Evolutionary conservation across 1,140 invertebrate species (phyloP).

Genomic region (Andricus grossulariae): DNA sequence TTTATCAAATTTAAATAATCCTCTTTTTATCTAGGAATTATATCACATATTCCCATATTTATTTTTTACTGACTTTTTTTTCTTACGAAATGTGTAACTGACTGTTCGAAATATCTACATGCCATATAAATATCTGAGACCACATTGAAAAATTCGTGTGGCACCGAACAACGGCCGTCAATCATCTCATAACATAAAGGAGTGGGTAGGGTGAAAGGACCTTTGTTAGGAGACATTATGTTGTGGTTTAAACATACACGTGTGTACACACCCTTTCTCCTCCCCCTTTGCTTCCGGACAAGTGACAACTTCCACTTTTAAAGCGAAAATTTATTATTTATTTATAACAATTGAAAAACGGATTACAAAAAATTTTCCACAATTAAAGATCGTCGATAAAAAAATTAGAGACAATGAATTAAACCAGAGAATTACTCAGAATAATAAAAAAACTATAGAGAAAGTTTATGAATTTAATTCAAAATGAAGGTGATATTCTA

Average conservation of each 20-base stretch:
- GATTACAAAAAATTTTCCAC: too few relatives aligned
- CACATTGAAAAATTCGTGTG: slow-evolving; percentile 12
- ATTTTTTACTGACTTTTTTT: neutral
- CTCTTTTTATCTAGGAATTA: neutral
- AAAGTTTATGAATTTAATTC: too few relatives aligned
- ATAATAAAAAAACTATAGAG: too few relatives aligned
- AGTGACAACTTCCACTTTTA: slow-evolving; percentile 15
- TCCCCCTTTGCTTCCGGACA: slow-evolving; percentile 20
- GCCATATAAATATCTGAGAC: slow-evolving; percentile 14
- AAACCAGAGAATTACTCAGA: too few relatives aligned
- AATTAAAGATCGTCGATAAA: too few relatives aligned
- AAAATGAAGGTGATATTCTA: too few relatives aligned
- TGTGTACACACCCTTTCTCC: slow-evolving; percentile 18
- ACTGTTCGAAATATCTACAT: slow-evolving; percentile 29
- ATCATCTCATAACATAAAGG: slow-evolving; percentile 23
- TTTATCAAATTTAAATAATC: neutral
- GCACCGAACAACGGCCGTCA: slow-evolving; percentile 26
- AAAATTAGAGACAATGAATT: too few relatives aligned
- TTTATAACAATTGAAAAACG: neutral
- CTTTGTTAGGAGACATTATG: slow-evolving; percentile 19
- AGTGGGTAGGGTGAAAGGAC: slow-evolving; percentile 26
- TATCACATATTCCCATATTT: neutral
- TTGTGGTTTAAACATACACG: slow-evolving; percentile 28
- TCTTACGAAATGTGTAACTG: neutral
- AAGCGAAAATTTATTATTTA: neutral